phyloP scores from a whole-genome alignment of 53 echinoderm and acorn worm species.

The Astropecten irregularis region DNA sequence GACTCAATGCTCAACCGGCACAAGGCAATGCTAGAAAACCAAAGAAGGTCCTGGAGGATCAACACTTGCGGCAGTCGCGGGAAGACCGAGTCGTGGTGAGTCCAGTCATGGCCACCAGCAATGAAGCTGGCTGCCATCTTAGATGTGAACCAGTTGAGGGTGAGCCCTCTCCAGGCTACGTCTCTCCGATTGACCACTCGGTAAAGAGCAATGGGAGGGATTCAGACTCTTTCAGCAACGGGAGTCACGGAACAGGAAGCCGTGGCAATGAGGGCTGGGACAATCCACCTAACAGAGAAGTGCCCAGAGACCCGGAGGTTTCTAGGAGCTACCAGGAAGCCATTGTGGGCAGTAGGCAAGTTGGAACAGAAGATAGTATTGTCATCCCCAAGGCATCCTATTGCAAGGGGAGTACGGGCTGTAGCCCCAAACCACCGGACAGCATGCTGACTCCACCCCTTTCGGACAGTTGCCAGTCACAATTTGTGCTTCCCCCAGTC shows the following conservation, averaged over 20 bases:
- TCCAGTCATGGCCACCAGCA: background rate
- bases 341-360: background rate
- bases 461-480: constrained; percentile 72
- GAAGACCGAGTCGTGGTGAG: background rate
- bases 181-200: constrained; percentile 22
- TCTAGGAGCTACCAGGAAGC: constrained; percentile 20
- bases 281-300: constrained; percentile 81
- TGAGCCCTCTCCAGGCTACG: constrained; percentile 24
- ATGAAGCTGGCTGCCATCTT: constrained; percentile 6
- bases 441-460: constrained; percentile 78
- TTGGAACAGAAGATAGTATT: constrained; percentile 49
- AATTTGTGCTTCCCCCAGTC: constrained; percentile 67
- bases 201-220: constrained; percentile 32
- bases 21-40: constrained; percentile 62
- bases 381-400: constrained; percentile 52
- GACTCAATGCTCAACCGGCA: background rate
- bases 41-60: constrained; percentile 58
- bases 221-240: constrained; percentile 33
- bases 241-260: constrained; percentile 19
- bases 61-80: constrained; percentile 35
- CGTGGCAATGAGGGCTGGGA: constrained; percentile 70
- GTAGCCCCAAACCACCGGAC: constrained; percentile 72
- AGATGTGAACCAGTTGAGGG: constrained; percentile 10
- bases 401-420: constrained; percentile 49
- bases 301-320: constrained; percentile 47